Evolutionary conservation across 2,113 vertebrate species (phyloP).

Genomic region (Mirza zaza): DNA sequence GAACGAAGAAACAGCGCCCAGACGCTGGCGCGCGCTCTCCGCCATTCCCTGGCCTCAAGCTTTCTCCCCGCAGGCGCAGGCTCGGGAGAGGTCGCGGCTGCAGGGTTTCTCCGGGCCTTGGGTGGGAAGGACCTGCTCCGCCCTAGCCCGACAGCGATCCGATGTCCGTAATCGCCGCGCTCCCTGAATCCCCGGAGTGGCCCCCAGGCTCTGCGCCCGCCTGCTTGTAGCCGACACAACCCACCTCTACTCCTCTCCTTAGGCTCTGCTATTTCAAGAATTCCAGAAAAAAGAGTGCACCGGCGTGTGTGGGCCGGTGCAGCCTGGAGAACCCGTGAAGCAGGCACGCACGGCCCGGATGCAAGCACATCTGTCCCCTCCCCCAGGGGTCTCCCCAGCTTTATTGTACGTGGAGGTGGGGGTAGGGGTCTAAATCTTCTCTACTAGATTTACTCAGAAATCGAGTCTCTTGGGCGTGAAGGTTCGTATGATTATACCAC

Average conservation of each 20-base stretch:
- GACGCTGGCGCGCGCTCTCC: background rate
- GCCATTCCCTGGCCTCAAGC: background rate
- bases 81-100: background rate
- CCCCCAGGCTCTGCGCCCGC: background rate
- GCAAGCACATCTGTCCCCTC: background rate
- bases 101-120: background rate
- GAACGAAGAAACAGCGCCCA: background rate
- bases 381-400: background rate
- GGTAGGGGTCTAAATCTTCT: background rate
- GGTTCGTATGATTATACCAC: background rate
- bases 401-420: background rate
- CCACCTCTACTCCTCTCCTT: background rate
- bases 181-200: background rate
- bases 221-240: background rate
- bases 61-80: accelerated
- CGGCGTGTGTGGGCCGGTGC: background rate
- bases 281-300: background rate
- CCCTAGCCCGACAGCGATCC: background rate
- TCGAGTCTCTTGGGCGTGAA: background rate
- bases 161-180: background rate
- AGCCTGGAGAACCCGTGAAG: background rate
- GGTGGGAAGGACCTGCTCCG: background rate
- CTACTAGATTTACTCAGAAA: background rate
- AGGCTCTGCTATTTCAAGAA: slow-evolving; percentile 35
- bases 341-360: background rate